Percentiles rank a stretch among this genome's conserved stretches.
These are phyloP conservation scores for Podarcis cretensis DNA, from an alignment of 2,113 vertebrate genomes.

Conservation along the genomic window DNA sequence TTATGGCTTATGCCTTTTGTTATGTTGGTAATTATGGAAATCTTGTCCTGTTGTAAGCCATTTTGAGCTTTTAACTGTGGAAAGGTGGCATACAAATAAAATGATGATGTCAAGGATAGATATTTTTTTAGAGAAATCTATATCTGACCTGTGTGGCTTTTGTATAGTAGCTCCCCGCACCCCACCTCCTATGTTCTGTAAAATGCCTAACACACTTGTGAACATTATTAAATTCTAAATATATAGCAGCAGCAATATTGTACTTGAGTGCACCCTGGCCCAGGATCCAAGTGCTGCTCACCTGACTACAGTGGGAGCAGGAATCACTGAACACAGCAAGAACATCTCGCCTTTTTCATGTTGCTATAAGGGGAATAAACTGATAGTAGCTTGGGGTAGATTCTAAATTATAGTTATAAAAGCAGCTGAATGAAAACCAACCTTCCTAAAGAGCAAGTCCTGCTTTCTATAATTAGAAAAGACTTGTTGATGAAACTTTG, in stretches of 20 bases:
- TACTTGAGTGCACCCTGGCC: not conserved
- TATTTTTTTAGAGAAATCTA: no score
- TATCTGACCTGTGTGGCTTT: no score
- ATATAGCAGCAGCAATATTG: not conserved
- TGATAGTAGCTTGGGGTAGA: not conserved
- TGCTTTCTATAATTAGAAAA: not conserved
- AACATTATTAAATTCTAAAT: not conserved
- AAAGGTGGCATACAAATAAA: no score
- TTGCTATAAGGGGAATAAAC: not conserved
- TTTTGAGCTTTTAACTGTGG: no score
- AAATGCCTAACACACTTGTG: not conserved
- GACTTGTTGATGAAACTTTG: not conserved
- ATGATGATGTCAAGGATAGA: no score
- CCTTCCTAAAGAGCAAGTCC: not conserved
- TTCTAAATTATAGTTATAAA: not conserved
- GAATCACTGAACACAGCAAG: not conserved
- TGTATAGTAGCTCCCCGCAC: no score
- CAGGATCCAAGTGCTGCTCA: not conserved
- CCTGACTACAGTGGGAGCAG: not conserved
- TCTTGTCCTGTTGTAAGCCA: no score
- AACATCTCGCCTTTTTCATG: not conserved
- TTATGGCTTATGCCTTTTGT: not conserved
- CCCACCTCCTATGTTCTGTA: not conserved
- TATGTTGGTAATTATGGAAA: no score
- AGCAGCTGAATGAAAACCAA: not conserved